Percentiles rank a stretch among this genome's conserved stretches.
These are phyloP conservation scores for Delphinus delphis DNA, from an alignment of 2,113 vertebrate species.

Conservation along the genomic window DNA sequence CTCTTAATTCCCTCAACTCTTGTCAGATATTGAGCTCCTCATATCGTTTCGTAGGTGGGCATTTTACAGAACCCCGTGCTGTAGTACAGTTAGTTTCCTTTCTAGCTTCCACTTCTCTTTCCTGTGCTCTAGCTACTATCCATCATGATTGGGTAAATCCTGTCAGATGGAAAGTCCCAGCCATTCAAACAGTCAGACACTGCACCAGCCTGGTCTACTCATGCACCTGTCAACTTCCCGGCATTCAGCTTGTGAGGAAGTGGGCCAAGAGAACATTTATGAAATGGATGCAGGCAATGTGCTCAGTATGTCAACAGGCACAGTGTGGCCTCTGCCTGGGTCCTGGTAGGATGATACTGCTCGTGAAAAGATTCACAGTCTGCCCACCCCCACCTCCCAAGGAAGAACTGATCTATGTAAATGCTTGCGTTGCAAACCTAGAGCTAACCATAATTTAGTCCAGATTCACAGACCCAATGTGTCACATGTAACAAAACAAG, in stretches of 20 bases:
- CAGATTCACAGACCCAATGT: background rate
- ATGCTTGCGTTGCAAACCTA: background rate
- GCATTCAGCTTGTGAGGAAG: constrained; percentile 43
- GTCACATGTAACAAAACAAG: constrained; percentile 58
- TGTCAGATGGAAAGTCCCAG: constrained; percentile 57
- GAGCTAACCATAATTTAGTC: constrained; percentile 47
- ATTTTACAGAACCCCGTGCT: constrained; percentile 58
- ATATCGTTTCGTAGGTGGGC: constrained; percentile 60
- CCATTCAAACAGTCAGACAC: constrained; percentile 48
- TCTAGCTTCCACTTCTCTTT: constrained; percentile 17
- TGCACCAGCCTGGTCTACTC: background rate
- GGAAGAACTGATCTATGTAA: constrained; percentile 35
- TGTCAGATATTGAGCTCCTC: constrained; percentile 74
- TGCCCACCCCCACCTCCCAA: background rate
- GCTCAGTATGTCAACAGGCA: constrained; percentile 30
- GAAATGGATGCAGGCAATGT: background rate
- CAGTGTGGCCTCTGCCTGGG: background rate
- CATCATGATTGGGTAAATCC: constrained; percentile 65
- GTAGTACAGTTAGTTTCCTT: constrained; percentile 48
- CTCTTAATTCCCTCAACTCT: constrained; percentile 79
- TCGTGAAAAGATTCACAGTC: background rate
- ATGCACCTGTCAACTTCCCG: constrained; percentile 47
- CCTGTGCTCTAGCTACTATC: constrained; percentile 40
- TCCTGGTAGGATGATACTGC: background rate
- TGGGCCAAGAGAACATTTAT: constrained; percentile 25